phyloP scores from a whole-genome alignment of 2,888 invertebrate species.

The Cacoxenus indagator region DNA sequence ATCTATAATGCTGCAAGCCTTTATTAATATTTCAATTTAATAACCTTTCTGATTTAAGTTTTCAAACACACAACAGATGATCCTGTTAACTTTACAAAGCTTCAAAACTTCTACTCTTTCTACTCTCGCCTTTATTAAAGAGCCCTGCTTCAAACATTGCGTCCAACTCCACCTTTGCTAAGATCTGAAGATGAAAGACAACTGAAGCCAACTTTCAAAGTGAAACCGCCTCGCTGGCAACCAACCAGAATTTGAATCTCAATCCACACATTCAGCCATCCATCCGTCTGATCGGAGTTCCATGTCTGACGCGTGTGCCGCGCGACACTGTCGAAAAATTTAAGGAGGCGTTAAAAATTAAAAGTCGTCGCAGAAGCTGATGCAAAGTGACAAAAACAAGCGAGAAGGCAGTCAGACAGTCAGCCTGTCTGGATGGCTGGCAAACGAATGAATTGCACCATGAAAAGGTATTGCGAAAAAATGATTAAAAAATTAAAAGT shows the following conservation, averaged over 20 bases:
- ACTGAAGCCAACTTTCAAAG: constrained; percentile 1
- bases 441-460: constrained; percentile 51
- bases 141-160: too few relatives aligned
- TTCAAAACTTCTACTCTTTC: too few relatives aligned
- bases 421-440: constrained; percentile 36
- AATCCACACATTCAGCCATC: background rate
- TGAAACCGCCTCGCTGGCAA: constrained; percentile 1
- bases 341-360: constrained; percentile 65
- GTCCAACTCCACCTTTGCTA: background rate
- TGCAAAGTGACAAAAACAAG: constrained; percentile 35
- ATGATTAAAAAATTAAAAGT: constrained; percentile 60
- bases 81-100: too few relatives aligned
- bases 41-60: too few relatives aligned
- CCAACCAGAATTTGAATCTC: background rate
- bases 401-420: constrained; percentile 4
- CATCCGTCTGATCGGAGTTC: background rate
- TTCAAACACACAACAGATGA: too few relatives aligned
- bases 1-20: too few relatives aligned
- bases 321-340: background rate
- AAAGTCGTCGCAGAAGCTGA: constrained; percentile 58
- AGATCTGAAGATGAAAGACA: background rate
- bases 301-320: background rate
- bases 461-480: constrained; percentile 6
- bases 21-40: too few relatives aligned
- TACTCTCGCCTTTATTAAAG: too few relatives aligned